Base-by-base conservation (phyloP, 2,797 vertebrate species). In the Syndactyla subalaris region DNA sequence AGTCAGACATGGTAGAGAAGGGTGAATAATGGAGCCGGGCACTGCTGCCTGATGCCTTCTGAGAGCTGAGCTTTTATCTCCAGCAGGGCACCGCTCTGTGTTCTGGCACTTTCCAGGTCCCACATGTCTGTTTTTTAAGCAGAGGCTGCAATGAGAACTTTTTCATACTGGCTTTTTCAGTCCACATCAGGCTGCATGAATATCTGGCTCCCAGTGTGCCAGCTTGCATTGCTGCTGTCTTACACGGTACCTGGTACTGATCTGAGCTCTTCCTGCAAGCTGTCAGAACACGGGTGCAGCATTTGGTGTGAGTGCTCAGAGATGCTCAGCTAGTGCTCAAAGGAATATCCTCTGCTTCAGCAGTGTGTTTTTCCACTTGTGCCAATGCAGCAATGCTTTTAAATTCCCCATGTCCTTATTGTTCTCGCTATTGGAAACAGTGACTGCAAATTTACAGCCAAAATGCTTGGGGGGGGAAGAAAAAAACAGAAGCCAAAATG, bases 171-270 rank as follows among this genome's bases (percentile, higher is more conserved):
- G 6, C 26, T 57, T 77, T 71, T 85, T 78, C 79, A 68, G 68
- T 10, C 11, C 76, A 14, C 29, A 9, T 67, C 75, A 80, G 79
- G 75, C 72, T 78, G 68, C 26, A 10, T 2, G 36, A 51, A 4
- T 13, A 49, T 18, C 11, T 4, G 2, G 2, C 17, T 75, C 32
- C 32, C 70, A 3, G 2, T 4, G 13, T 58, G 83, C 39, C 87
- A 77, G 27, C 52, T 83, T 18, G 7, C 57, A 23, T 13, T 5
- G 20, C 76, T 62, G 76, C 51, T 32, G 12, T 22, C 80, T 58
- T 1, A 7, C 54, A 13, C 0, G 0, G 68, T 0, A 6, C n/a
- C 1, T 2, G 2, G 77, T 0, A 0, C 63, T 4, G 10, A 8
- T 1, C 43, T 9, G 57, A 75, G 89, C 62, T 27, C 48, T 13